Percentiles rank a stretch among this genome's conserved stretches.
These are phyloP conservation scores for Pseudolycoriella hygida DNA, from an alignment of 2,888 invertebrate species.

Conservation along the genomic window DNA sequence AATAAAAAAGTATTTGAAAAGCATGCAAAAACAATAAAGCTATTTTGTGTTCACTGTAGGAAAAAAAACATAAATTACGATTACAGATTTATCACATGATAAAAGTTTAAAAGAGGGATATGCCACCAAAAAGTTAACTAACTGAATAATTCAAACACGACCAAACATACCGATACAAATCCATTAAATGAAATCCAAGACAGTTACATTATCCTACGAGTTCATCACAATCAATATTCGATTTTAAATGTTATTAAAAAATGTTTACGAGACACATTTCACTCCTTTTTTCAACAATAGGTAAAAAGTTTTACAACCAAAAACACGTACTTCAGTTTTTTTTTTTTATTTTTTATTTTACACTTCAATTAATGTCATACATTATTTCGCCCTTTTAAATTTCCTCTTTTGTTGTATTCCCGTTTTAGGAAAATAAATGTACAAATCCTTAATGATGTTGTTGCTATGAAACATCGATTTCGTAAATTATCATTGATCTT, in stretches of 20 bases:
- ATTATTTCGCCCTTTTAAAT: not conserved
- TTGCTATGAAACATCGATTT: not conserved
- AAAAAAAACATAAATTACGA: too few relatives aligned
- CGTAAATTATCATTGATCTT: not conserved
- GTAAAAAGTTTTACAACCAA: not conserved
- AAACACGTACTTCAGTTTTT: not conserved
- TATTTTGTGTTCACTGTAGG: too few relatives aligned
- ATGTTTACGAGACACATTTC: not conserved
- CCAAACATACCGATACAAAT: not conserved
- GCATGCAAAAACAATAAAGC: too few relatives aligned
- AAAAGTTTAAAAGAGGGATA: not conserved
- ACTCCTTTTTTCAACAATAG: not conserved
- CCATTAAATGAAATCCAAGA: not conserved
- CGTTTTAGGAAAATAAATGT: not conserved
- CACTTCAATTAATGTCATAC: not conserved
- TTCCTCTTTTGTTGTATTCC: not conserved
- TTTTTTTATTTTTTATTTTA: not conserved
- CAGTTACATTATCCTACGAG: not conserved
- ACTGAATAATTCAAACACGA: not conserved
- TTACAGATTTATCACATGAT: too few relatives aligned
- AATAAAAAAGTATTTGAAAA: too few relatives aligned
- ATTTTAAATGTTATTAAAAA: not conserved
- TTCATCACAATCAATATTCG: not conserved
- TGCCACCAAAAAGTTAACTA: not conserved
- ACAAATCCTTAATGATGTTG: not conserved